Evolutionary conservation across 1,140 invertebrate species (phyloP).

Genomic region (Drosophila pseudoobscura): DNA sequence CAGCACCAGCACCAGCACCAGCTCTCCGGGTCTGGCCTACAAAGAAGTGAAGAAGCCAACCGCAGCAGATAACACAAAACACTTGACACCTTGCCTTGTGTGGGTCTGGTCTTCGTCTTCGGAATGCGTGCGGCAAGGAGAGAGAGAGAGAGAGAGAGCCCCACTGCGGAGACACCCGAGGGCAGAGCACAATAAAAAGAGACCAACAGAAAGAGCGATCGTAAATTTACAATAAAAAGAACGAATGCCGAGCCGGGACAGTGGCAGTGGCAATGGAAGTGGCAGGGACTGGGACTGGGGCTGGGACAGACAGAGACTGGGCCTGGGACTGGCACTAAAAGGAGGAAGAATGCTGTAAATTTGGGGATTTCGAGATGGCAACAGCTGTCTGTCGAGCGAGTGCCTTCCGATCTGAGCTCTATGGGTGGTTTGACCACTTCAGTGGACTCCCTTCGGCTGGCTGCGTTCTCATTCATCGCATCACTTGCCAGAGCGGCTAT

Average conservation of each 20-base stretch:
- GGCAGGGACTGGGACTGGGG: no score
- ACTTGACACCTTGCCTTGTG: conserved; percentile 67
- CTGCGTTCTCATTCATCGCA: conserved; percentile 45
- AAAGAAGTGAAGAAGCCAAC: conserved; percentile 61
- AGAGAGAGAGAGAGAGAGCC: conserved; percentile 9
- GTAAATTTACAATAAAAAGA: conserved; percentile 66
- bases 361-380: conserved; percentile 71
- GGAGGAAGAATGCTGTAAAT: conserved; percentile 61
- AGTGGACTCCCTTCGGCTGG: conserved; percentile 4
- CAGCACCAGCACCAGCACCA: no score
- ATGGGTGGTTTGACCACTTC: conserved; percentile 39
- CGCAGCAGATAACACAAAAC: conserved; percentile 68
- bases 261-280: no score
- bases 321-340: conserved; percentile 27
- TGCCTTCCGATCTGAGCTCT: neutral
- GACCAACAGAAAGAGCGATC: conserved; percentile 59
- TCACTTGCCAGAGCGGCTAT: conserved; percentile 22
- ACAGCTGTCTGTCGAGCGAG: conserved; percentile 55
- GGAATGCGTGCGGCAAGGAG: conserved; percentile 35
- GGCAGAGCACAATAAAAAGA: conserved; percentile 54
- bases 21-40: conserved; percentile 35
- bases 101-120: conserved; percentile 3
- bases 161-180: conserved; percentile 8
- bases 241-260: neutral
- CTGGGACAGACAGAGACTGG: neutral